These are phyloP conservation scores for Thaumetopoea pityocampa DNA, from an alignment of 1,140 invertebrate genomes.

Conservation along the genomic window DNA sequence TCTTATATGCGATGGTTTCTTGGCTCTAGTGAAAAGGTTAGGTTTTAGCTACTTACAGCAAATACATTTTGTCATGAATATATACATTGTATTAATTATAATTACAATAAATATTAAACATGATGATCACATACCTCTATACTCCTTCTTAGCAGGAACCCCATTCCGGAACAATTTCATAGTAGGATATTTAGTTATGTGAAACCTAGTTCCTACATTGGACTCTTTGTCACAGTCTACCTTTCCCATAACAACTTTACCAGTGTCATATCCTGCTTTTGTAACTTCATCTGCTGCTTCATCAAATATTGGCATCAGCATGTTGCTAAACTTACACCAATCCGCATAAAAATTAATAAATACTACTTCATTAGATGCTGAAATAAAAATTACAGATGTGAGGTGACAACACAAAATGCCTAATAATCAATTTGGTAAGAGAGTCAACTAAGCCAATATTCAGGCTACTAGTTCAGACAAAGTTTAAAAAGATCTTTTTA, in stretches of 20 bases:
- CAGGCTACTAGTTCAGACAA: too few relatives aligned
- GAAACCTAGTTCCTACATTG: conserved; percentile 90
- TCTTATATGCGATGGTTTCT: too few relatives aligned
- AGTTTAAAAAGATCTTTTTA: too few relatives aligned
- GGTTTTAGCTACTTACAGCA: too few relatives aligned
- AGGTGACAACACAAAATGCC: too few relatives aligned
- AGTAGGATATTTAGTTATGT: conserved; percentile 99
- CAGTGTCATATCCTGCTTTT: conserved; percentile 86
- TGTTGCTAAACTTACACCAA: conserved; percentile 97
- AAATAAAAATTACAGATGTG: conserved; percentile 60
- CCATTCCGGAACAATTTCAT: conserved; percentile 97
- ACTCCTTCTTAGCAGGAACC: conserved; percentile 95
- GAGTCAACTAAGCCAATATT: too few relatives aligned
- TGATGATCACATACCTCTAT: conserved; percentile 79
- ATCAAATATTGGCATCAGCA: conserved; percentile 97
- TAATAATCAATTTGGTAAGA: too few relatives aligned
- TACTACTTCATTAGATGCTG: conserved; percentile 96
- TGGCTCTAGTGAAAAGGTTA: too few relatives aligned
- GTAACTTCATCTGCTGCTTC: conserved; percentile 93
- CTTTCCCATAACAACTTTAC: conserved; percentile 95
- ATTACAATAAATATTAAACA: conserved; percentile 11
- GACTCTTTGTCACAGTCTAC: conserved; percentile 97
- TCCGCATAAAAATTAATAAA: conserved; percentile 99
- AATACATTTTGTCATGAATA: too few relatives aligned
- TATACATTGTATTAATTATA: conserved; percentile 13